Evolutionary conservation across 1,140 invertebrate genomes (phyloP).

Genomic region (Wasmannia auropunctata): DNA sequence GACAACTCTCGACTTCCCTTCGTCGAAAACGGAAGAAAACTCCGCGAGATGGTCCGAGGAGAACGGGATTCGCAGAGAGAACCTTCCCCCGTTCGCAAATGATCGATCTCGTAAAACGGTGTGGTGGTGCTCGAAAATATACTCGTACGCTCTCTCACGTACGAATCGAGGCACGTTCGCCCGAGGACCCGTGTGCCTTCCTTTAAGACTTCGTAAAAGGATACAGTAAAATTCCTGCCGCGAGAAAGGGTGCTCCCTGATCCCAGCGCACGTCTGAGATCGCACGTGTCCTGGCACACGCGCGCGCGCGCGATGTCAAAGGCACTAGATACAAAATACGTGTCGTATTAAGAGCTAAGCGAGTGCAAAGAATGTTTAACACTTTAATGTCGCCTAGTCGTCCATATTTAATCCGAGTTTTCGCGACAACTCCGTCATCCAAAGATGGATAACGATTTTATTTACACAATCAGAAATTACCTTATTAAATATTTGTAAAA

Average conservation of each 20-base stretch:
- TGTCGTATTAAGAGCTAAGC: not conserved
- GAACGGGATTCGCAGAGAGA: not conserved
- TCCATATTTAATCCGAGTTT: not conserved
- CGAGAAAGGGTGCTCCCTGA: not conserved
- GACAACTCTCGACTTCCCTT: slow-evolving; percentile 35
- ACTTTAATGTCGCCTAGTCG: not conserved
- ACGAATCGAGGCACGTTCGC: slow-evolving; percentile 34
- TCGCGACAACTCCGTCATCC: not conserved
- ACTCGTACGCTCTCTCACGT: slow-evolving; percentile 9
- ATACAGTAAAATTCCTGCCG: slow-evolving; percentile 18
- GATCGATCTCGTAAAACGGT: slow-evolving; percentile 39
- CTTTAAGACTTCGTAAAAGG: slow-evolving; percentile 20
- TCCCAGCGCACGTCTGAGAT: not conserved
- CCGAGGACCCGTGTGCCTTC: not conserved
- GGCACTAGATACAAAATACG: slow-evolving; percentile 11
- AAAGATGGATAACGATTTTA: not conserved
- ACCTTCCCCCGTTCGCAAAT: slow-evolving; percentile 37
- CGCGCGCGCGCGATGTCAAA: not conserved
- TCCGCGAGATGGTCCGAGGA: not conserved
- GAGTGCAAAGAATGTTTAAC: not conserved
- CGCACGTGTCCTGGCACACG: not conserved
- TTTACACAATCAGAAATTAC: not conserved
- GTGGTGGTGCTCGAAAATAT: not conserved
- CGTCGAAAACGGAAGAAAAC: not conserved
- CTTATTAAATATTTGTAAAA: not conserved